Percentiles rank a stretch among this genome's conserved stretches.
phyloP scores from a whole-genome alignment of 1,140 invertebrate species.

The Drosophila equinoxialis region DNA sequence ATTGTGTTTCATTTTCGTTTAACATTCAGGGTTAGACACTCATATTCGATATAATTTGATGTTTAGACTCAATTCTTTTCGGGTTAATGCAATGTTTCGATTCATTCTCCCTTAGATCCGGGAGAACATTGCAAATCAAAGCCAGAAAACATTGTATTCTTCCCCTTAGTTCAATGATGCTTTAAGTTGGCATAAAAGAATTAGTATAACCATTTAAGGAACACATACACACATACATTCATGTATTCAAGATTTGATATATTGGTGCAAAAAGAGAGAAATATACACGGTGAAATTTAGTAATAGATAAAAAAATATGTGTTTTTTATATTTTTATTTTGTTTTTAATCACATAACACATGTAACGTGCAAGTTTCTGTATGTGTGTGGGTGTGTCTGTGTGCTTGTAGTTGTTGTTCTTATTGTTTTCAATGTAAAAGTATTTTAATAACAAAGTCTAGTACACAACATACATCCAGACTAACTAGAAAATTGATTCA shows the following conservation, averaged over 20 bases:
- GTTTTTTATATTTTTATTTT: too few relatives aligned
- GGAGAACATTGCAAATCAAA: neutral
- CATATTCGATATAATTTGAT: constrained; percentile 2
- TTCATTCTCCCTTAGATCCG: too few relatives aligned
- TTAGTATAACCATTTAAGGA: constrained; percentile 4
- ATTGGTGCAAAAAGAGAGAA: neutral
- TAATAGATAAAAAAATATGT: neutral
- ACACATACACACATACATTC: neutral
- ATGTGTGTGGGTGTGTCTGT: neutral
- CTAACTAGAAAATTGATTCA: too few relatives aligned
- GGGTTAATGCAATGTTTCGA: too few relatives aligned
- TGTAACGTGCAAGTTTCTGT: too few relatives aligned
- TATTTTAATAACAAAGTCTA: neutral
- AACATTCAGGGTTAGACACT: constrained; percentile 59
- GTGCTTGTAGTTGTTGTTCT: neutral
- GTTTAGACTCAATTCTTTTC: neutral
- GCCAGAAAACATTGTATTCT: neutral
- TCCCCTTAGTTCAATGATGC: neutral
- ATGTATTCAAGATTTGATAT: neutral
- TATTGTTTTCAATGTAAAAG: neutral
- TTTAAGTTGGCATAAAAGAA: neutral
- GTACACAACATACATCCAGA: neutral
- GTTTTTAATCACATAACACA: too few relatives aligned
- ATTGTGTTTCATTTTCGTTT: constrained; percentile 27
- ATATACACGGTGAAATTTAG: constrained; percentile 41